Evolutionary conservation across 2,113 vertebrate species (phyloP), one percentile per base, ranked within the genome.

Genomic region (Sapajus apella): DNA sequence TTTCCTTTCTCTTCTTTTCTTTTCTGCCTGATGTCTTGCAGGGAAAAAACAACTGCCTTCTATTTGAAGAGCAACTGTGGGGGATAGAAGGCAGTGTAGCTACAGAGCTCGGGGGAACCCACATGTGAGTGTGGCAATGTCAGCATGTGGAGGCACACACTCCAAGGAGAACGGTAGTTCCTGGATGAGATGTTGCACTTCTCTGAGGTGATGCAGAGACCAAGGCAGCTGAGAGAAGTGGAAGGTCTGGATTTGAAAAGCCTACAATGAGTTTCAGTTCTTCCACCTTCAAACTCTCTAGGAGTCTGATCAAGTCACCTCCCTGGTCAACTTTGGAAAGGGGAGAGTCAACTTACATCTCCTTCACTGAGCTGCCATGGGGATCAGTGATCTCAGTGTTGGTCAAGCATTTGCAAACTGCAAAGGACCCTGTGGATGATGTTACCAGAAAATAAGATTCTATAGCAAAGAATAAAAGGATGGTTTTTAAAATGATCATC

Each of bases 401-500:
- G 68, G 66, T 35, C 47, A 61, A 76, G 14, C 40, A 81, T 55
- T 75, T n/a, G 45, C 30, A 89, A 77, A 76, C 3, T 68, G 35
- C 25, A 81, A 52, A 75, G 79, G 61, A 40, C 13, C 12, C 68
- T 5, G 16, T 1, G 10, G 35, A 84, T 55, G 16, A 13, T 25
- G 2, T n/a, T 68, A 93, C 82, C 81, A n/a, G 61, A 83, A 79
- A 90, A 88, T 43, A 16, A 68, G 8, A 75, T 55, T 32, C 79
- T 73, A 79, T 27, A 61, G 13, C n/a, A 93, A 14, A 58, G 27
- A 90, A 80, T 87, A n/a, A 86, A 72, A 76, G 35, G 21, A 25
- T 70, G 2, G 10, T 32, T 96, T 32, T 91, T 89, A 91, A 85
- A 50, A 52, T 79, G 75, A 8, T 12, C 20, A 73, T 88, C 96